These are phyloP conservation scores for Cheumatopsyche charites DNA, from an alignment of 1,140 invertebrate genomes.

Conservation along the genomic window DNA sequence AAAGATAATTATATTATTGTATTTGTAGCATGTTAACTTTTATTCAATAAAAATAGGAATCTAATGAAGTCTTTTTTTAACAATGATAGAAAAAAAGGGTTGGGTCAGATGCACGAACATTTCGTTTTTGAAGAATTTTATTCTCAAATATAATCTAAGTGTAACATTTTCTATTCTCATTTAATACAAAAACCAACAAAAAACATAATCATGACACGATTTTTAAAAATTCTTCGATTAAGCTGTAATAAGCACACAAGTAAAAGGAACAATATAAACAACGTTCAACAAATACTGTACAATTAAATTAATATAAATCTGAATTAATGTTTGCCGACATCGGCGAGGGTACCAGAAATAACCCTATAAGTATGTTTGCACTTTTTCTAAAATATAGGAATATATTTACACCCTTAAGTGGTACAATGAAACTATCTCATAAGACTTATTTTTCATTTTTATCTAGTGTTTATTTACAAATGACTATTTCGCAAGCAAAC, in stretches of 20 bases:
- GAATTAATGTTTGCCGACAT: conserved; percentile 1
- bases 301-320: conserved; percentile 18
- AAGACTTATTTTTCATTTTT: conserved; percentile 43
- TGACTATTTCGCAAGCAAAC: conserved; percentile 3
- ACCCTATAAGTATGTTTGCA: conserved; percentile 29
- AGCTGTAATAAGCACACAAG: conserved; percentile 39
- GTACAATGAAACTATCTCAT: conserved; percentile 40
- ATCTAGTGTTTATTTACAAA: conserved; percentile 32
- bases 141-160: conserved; percentile 34
- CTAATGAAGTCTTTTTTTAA: neutral
- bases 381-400: conserved; percentile 25
- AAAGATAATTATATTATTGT: conserved; percentile 28
- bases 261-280: conserved; percentile 45
- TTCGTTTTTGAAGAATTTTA: conserved; percentile 29
- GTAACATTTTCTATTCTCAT: conserved; percentile 38
- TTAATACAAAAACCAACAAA: conserved; percentile 32
- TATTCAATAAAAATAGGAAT: conserved; percentile 15
- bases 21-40: no score
- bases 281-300: conserved; percentile 47
- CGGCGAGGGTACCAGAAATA: conserved; percentile 23
- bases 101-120: neutral
- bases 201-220: conserved; percentile 24
- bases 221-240: conserved; percentile 35
- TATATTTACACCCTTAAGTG: conserved; percentile 42
- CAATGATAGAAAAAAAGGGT: neutral